Conservation (phyloP, 2,888 invertebrate species). For the Ischnus inquisitorius region DNA sequence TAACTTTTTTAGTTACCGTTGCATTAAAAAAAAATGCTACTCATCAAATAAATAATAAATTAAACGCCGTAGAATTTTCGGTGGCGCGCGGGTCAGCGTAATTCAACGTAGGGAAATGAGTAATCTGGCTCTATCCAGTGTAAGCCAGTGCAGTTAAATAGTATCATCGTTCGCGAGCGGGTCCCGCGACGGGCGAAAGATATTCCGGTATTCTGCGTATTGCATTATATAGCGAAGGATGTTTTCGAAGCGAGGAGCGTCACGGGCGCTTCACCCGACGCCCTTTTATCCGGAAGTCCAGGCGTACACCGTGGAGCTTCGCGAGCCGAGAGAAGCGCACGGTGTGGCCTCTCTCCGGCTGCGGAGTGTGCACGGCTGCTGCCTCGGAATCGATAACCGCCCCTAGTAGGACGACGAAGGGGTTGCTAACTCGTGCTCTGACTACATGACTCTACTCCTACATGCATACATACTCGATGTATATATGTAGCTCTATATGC, state of each 20-base stretch:
- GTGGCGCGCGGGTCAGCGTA: too few relatives aligned
- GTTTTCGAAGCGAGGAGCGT: conserved; percentile 37
- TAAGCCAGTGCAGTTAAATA: too few relatives aligned
- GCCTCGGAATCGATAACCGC: conserved; percentile 82
- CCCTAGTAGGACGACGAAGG: conserved; percentile 78
- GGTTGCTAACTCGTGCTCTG: conserved; percentile 74
- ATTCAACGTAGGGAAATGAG: too few relatives aligned
- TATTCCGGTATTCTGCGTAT: background rate
- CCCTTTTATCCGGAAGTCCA: conserved; percentile 80
- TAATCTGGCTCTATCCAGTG: too few relatives aligned
- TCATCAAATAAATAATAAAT: background rate
- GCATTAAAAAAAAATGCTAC: background rate
- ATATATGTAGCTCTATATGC: background rate
- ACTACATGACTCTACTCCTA: conserved; percentile 60
- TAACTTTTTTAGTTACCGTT: background rate
- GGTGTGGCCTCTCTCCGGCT: conserved; percentile 36
- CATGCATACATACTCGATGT: conserved; percentile 15
- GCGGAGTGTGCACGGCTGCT: conserved; percentile 61
- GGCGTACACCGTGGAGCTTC: conserved; percentile 62
- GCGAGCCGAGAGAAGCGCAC: conserved; percentile 68
- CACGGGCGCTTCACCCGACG: conserved; percentile 73
- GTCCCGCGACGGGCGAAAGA: background rate
- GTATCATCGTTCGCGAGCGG: background rate
- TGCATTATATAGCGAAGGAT: conserved; percentile 8
- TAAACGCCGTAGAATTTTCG: too few relatives aligned